Percentiles rank a stretch among this genome's conserved stretches.
Conservation (phyloP, 2,797 vertebrate genomes). For the Lacerta agilis region DNA sequence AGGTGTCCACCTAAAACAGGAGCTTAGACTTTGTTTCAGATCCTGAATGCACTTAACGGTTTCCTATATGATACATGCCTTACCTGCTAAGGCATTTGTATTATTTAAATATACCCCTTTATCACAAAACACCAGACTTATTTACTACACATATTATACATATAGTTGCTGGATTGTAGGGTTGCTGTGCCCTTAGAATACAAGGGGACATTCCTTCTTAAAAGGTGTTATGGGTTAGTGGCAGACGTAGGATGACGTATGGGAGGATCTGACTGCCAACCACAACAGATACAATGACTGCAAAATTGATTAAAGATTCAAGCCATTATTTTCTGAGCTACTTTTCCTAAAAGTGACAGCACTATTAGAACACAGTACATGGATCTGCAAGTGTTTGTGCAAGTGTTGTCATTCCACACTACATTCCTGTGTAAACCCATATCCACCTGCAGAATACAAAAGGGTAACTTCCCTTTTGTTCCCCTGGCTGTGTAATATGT, state of each 20-base stretch:
- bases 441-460: neutral
- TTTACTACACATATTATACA: neutral
- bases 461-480: neutral
- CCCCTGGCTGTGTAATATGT: neutral
- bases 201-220: neutral
- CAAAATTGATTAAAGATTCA: neutral
- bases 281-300: neutral
- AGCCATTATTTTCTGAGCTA: neutral
- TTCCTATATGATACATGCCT: neutral
- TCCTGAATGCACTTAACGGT: neutral
- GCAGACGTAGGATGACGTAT: neutral
- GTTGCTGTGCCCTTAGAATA: neutral
- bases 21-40: neutral
- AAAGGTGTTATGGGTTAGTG: neutral
- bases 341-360: neutral
- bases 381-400: neutral
- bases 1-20: neutral
- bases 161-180: neutral
- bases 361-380: neutral
- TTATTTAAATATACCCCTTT: neutral
- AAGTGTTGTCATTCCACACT: neutral
- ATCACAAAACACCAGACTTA: neutral
- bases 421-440: neutral
- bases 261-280: neutral
- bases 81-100: neutral